Evolutionary conservation across 2,113 vertebrate species (phyloP).

Genomic region (Pseudopipra pipra): DNA sequence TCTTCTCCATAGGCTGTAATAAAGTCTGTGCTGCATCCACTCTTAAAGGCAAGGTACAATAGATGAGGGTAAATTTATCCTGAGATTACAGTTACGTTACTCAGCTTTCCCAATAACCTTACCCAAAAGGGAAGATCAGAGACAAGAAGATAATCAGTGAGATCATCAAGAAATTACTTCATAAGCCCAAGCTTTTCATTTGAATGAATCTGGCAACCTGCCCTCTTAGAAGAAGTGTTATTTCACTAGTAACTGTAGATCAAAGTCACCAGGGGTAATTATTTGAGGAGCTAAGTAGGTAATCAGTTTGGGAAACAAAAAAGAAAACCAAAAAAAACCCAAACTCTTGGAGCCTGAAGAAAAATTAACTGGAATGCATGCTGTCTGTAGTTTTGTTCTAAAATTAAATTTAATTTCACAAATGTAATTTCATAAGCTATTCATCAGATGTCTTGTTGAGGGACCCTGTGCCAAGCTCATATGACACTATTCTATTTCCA

Average conservation of each 20-base stretch:
- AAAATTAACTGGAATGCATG: slow-evolving; percentile 28
- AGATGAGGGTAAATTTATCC: not conserved
- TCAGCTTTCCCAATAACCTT: slow-evolving; percentile 57
- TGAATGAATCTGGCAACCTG: slow-evolving; percentile 56
- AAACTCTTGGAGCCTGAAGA: slow-evolving; percentile 35
- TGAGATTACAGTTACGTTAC: slow-evolving; percentile 28
- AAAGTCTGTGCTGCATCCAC: not conserved
- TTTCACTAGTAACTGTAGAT: slow-evolving; percentile 46
- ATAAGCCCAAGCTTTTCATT: slow-evolving; percentile 43
- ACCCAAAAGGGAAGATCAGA: slow-evolving; percentile 58
- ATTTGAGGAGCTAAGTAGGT: slow-evolving; percentile 49
- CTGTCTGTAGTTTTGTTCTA: slow-evolving; percentile 34
- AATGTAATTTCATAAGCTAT: slow-evolving; percentile 45
- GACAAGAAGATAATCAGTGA: slow-evolving; percentile 60
- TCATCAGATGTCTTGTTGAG: slow-evolving; percentile 6
- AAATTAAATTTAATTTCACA: slow-evolving; percentile 53
- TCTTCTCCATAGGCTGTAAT: not conserved
- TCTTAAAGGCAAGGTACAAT: not conserved
- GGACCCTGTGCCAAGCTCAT: not conserved
- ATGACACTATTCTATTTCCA: not conserved
- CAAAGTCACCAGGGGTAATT: slow-evolving; percentile 59
- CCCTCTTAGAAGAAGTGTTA: slow-evolving; percentile 41
- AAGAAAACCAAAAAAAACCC: not conserved
- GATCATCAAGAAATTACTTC: slow-evolving; percentile 56
- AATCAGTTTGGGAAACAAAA: slow-evolving; percentile 55